These are phyloP conservation scores for Cantharis lateralis DNA, from an alignment of 2,888 invertebrate species.

Conservation along the genomic window DNA sequence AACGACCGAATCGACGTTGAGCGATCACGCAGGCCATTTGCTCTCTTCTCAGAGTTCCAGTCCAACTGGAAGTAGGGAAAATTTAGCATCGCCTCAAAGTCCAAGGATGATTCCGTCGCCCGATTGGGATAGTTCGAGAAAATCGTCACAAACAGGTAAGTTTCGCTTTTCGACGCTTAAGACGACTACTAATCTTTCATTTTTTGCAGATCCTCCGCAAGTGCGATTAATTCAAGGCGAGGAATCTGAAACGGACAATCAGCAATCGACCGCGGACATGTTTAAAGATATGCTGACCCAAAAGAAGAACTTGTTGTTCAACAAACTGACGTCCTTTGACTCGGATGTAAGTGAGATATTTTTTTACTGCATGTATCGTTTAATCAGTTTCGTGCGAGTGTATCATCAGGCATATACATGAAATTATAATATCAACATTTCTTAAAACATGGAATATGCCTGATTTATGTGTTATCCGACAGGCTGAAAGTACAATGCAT, in stretches of 20 bases:
- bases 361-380: constrained; percentile 4
- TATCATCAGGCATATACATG: constrained; percentile 24
- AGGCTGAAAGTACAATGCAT: constrained; percentile 67
- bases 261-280: constrained; percentile 86
- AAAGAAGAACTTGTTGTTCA: constrained; percentile 84
- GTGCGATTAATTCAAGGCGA: constrained; percentile 62
- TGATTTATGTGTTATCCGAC: constrained; percentile 52
- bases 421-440: background rate
- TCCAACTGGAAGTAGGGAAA: constrained; percentile 72
- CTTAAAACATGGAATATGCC: constrained; percentile 40
- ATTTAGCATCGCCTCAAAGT: constrained; percentile 68
- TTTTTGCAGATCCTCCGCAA: constrained; percentile 63
- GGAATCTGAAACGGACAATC: constrained; percentile 68
- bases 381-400: constrained; percentile 8
- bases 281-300: constrained; percentile 92
- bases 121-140: constrained; percentile 62
- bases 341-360: constrained; percentile 76
- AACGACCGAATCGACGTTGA: constrained; percentile 64
- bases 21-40: constrained; percentile 45
- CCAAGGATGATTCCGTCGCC: constrained; percentile 62
- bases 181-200: constrained; percentile 46
- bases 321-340: constrained; percentile 86
- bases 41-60: constrained; percentile 61
- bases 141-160: constrained; percentile 69
- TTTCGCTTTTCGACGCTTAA: too few relatives aligned